Percentiles rank a stretch among this genome's conserved stretches.
phyloP scores from a whole-genome alignment of 2,888 invertebrate species.

The Hymenopus coronatus region DNA sequence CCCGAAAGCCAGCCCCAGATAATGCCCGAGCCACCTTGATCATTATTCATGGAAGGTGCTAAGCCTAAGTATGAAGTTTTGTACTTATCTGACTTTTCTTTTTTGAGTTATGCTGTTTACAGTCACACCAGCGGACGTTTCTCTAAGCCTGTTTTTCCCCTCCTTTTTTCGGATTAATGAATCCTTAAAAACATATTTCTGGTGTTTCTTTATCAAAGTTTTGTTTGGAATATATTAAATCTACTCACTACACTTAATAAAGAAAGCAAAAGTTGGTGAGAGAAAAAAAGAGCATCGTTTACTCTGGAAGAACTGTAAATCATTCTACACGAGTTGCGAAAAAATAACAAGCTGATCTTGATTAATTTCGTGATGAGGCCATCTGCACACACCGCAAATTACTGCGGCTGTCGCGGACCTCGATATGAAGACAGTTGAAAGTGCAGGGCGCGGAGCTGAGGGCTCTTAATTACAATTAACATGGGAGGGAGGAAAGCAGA shows the following conservation, averaged over 20 bases:
- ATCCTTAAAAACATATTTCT: too few relatives aligned
- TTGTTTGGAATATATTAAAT: too few relatives aligned
- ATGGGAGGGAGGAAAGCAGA: not conserved
- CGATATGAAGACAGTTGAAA: not conserved
- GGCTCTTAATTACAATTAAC: not conserved
- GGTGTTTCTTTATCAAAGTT: too few relatives aligned
- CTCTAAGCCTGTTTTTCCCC: too few relatives aligned
- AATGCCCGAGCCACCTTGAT: too few relatives aligned
- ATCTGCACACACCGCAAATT: not conserved
- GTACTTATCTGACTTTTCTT: too few relatives aligned
- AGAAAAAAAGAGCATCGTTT: not conserved
- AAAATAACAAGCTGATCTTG: not conserved
- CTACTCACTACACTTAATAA: not conserved
- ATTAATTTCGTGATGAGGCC: not conserved
- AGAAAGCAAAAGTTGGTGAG: not conserved
- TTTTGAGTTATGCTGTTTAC: too few relatives aligned
- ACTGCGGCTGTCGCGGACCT: not conserved
- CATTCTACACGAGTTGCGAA: not conserved
- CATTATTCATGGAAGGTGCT: too few relatives aligned
- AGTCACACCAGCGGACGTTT: too few relatives aligned
- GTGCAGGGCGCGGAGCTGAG: not conserved
- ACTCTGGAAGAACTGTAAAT: not conserved
- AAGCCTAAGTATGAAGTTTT: too few relatives aligned
- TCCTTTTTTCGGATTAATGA: too few relatives aligned
- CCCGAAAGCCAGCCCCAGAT: too few relatives aligned